Evolutionary conservation across 2,888 invertebrate genomes (phyloP).

Genomic region (Gasteruption jaculator): DNA sequence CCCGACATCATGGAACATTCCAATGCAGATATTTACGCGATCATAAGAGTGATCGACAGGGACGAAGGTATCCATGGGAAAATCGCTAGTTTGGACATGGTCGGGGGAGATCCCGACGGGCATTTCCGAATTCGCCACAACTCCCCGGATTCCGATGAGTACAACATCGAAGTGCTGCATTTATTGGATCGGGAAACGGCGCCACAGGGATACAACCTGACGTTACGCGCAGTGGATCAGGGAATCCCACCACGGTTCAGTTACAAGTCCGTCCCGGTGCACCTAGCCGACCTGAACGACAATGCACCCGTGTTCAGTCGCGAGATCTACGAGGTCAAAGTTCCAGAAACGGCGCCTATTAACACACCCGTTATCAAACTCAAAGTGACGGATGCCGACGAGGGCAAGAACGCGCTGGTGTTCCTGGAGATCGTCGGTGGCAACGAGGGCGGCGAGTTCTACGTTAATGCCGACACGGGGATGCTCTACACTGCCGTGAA

Average conservation of each 20-base stretch:
- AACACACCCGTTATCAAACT: conserved; percentile 85
- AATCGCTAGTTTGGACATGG: conserved; percentile 76
- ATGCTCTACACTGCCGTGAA: conserved; percentile 79
- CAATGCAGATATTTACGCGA: conserved; percentile 82
- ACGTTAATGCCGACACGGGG: conserved; percentile 82
- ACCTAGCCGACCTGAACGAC: conserved; percentile 77
- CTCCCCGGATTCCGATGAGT: conserved; percentile 59
- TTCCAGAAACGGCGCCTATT: conserved; percentile 84
- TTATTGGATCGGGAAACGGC: conserved; percentile 74
- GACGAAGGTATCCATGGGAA: conserved; percentile 83
- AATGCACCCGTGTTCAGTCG: conserved; percentile 84
- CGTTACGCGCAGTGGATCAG: conserved; percentile 77
- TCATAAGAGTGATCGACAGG: conserved; percentile 77
- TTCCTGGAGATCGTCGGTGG: conserved; percentile 87
- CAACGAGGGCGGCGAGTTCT: conserved; percentile 84
- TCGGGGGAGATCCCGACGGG: conserved; percentile 86
- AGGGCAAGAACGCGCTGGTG: conserved; percentile 78
- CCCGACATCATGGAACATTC: conserved; percentile 79
- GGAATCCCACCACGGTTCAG: conserved; percentile 76
- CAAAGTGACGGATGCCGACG: conserved; percentile 81
- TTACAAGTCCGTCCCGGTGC: conserved; percentile 77
- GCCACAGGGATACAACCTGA: conserved; percentile 81
- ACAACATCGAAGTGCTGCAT: conserved; percentile 74
- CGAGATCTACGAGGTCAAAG: conserved; percentile 80
- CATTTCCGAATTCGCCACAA: conserved; percentile 73